Evolutionary conservation across 2,888 invertebrate genomes (phyloP).

Genomic region (Drosophila fulvimacula): DNA sequence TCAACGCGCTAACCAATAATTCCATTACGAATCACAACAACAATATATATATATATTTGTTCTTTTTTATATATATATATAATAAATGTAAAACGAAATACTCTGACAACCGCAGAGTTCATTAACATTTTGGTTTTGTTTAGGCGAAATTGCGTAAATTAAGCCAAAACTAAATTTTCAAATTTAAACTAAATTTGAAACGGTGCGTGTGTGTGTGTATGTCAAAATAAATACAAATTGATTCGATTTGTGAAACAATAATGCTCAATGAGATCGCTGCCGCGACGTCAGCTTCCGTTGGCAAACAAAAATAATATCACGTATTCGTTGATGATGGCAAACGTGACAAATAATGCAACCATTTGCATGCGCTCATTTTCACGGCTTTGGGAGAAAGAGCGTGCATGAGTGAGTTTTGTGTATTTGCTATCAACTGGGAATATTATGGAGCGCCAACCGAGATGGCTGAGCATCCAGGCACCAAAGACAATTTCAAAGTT

Average conservation of each 20-base stretch:
- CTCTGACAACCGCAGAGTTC: slow-evolving; percentile 21
- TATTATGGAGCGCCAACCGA: slow-evolving; percentile 21
- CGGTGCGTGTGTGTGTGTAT: slow-evolving; percentile 22
- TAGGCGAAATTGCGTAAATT: slow-evolving; percentile 61
- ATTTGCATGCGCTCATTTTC: slow-evolving; percentile 43
- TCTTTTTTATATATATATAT: slow-evolving; percentile 22
- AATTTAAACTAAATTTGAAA: slow-evolving; percentile 1
- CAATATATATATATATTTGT: neutral
- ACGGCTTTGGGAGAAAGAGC: slow-evolving; percentile 44
- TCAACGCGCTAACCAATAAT: neutral
- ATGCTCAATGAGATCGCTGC: slow-evolving; percentile 64
- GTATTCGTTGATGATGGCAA: slow-evolving; percentile 56
- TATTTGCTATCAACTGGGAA: slow-evolving; percentile 14
- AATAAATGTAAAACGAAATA: slow-evolving; percentile 4
- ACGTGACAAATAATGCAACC: slow-evolving; percentile 74
- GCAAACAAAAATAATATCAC: slow-evolving; percentile 72
- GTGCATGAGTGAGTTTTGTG: slow-evolving; percentile 28
- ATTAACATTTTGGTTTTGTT: slow-evolving; percentile 43
- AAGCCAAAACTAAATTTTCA: slow-evolving; percentile 21
- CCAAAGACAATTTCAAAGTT: slow-evolving; percentile 55
- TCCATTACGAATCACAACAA: slow-evolving; percentile 17
- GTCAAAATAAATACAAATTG: slow-evolving; percentile 72
- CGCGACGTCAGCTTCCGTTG: slow-evolving; percentile 37
- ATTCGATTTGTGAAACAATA: slow-evolving; percentile 79
- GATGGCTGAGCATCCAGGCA: slow-evolving; percentile 11